Percentiles rank a stretch among this genome's conserved stretches.
Conservation (phyloP, 2,888 invertebrate genomes). For the Uloborus plumipes region DNA sequence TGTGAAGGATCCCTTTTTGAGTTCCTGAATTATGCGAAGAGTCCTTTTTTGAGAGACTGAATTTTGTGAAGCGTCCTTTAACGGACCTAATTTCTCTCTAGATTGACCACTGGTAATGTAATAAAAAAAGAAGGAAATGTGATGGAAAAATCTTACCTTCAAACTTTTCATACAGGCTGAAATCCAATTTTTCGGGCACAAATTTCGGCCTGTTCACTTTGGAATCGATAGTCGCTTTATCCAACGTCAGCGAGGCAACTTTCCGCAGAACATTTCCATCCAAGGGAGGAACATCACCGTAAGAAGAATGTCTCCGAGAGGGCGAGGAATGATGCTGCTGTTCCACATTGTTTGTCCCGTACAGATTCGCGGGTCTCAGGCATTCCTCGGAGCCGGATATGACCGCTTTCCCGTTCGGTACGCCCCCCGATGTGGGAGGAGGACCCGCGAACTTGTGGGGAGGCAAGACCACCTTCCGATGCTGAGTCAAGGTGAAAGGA, state of each 20-base stretch:
- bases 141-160: conserved; percentile 79
- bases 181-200: conserved; percentile 88
- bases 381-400: conserved; percentile 57
- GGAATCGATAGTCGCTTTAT: conserved; percentile 79
- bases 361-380: conserved; percentile 52
- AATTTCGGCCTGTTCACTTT: conserved; percentile 80
- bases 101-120: too few relatives aligned
- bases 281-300: conserved; percentile 62
- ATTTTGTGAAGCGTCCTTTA: too few relatives aligned
- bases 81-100: too few relatives aligned
- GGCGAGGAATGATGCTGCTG: conserved; percentile 35
- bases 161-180: conserved; percentile 89
- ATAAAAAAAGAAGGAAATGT: too few relatives aligned
- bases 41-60: too few relatives aligned
- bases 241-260: conserved; percentile 85
- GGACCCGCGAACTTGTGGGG: conserved; percentile 54
- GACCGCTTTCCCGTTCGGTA: conserved; percentile 36
- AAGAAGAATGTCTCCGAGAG: conserved; percentile 58
- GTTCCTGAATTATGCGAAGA: too few relatives aligned
- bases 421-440: not conserved
- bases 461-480: conserved; percentile 63
- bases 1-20: too few relatives aligned
- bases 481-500: conserved; percentile 59
- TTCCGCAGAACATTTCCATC: conserved; percentile 81
- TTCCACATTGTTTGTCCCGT: conserved; percentile 18